Evolutionary conservation across 1,140 invertebrate genomes (phyloP).

Genomic region (Telenomus remus): DNA sequence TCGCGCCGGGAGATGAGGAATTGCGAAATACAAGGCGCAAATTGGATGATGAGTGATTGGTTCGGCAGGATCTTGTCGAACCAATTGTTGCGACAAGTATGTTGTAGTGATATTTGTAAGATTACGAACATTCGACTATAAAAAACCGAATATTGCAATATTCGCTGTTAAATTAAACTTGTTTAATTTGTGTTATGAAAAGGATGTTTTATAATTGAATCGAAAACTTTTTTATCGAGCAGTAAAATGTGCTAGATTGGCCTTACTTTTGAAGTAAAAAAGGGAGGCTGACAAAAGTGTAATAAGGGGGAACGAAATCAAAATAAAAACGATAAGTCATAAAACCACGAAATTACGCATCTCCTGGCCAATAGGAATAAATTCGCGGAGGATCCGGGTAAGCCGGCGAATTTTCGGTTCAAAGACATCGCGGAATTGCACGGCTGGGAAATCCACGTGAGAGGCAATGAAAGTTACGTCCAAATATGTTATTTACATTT

Average conservation of each 20-base stretch:
- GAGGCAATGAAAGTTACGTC: slow-evolving; percentile 45
- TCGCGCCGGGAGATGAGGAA: slow-evolving; percentile 49
- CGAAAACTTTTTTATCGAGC: not conserved
- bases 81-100: slow-evolving; percentile 6
- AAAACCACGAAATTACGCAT: slow-evolving; percentile 48
- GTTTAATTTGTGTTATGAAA: too few relatives aligned
- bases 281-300: not conserved
- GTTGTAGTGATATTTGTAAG: slow-evolving; percentile 5
- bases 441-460: slow-evolving; percentile 60
- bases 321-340: slow-evolving; percentile 41
- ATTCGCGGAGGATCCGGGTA: slow-evolving; percentile 25
- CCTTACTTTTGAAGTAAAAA: not conserved
- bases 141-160: slow-evolving; percentile 14
- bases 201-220: not conserved
- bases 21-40: slow-evolving; percentile 39
- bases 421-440: slow-evolving; percentile 58
- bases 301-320: slow-evolving; percentile 28
- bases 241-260: not conserved
- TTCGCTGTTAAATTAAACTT: too few relatives aligned
- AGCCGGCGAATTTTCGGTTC: slow-evolving; percentile 39
- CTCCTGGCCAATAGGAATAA: slow-evolving; percentile 27
- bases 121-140: slow-evolving; percentile 19
- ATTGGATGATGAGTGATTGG: slow-evolving; percentile 47
- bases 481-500: slow-evolving; percentile 49
- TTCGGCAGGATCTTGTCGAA: slow-evolving; percentile 15